phyloP scores from a whole-genome alignment of 2,113 vertebrate genomes.

The Myrmecobius fasciatus region DNA sequence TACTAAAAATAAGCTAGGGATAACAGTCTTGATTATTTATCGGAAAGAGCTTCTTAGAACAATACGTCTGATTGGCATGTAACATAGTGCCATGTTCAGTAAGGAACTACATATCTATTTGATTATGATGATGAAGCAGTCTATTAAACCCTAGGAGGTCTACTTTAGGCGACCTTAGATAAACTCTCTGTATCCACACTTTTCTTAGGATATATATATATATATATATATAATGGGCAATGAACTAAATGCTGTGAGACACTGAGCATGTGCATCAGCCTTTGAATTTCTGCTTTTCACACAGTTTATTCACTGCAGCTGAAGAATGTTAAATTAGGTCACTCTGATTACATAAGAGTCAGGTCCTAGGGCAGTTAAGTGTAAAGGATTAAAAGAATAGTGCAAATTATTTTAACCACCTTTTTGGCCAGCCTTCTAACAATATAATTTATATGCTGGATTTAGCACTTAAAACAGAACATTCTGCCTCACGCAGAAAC shows the following conservation, averaged over 20 bases:
- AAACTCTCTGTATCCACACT: not conserved
- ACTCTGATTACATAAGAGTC: constrained; percentile 14
- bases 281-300: constrained; percentile 10
- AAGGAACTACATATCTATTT: constrained; percentile 5
- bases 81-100: constrained; percentile 3
- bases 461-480: constrained; percentile 53
- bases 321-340: not conserved
- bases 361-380: not conserved
- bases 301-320: not conserved
- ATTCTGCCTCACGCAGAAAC: not conserved
- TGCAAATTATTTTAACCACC: constrained; percentile 31
- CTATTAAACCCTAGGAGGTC: not conserved
- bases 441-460: constrained; percentile 23
- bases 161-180: constrained; percentile 32
- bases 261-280: constrained; percentile 15
- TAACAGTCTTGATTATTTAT: not conserved
- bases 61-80: not conserved
- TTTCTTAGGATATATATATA: constrained; percentile 28
- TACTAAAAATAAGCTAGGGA: not conserved
- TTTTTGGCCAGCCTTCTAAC: constrained; percentile 45
- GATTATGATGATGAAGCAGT: constrained; percentile 4
- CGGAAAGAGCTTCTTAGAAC: not conserved
- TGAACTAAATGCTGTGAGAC: constrained; percentile 13
- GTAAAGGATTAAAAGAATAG: constrained; percentile 28
- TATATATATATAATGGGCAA: too few relatives aligned